Evolutionary conservation across 2,797 vertebrate genomes (phyloP).

Genomic region (Sebastes hubbsi): DNA sequence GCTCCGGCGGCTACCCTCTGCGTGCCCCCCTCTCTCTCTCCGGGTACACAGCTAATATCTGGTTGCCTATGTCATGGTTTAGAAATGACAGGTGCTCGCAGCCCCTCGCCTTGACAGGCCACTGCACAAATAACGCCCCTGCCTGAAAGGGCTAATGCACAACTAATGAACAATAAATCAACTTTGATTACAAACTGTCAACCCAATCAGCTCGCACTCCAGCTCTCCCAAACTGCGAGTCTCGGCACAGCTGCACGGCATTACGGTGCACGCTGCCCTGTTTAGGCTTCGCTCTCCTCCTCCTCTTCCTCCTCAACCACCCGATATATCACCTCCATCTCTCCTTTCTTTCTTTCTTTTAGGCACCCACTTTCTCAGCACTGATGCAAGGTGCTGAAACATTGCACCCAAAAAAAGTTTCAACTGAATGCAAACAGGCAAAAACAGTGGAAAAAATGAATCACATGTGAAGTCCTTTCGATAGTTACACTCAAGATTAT

Average conservation of each 20-base stretch:
- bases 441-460: neutral
- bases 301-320: constrained; percentile 32
- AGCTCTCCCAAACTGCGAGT: constrained; percentile 83
- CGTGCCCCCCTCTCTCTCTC: constrained; percentile 33
- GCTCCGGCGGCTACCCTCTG: constrained; percentile 55
- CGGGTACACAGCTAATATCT: constrained; percentile 84
- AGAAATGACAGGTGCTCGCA: constrained; percentile 96
- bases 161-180: constrained; percentile 99
- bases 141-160: constrained; percentile 97
- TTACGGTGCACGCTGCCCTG: constrained; percentile 70
- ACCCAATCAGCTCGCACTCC: constrained; percentile 91
- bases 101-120: constrained; percentile 92
- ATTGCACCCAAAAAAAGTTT: constrained; percentile 13
- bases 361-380: constrained; percentile 19
- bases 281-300: constrained; percentile 77
- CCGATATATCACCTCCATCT: constrained; percentile 22
- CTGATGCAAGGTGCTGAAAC: constrained; percentile 51
- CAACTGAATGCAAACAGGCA: neutral
- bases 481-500: neutral
- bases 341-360: neutral
- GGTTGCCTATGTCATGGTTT: constrained; percentile 88
- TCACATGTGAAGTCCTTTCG: neutral
- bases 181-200: constrained; percentile 99
- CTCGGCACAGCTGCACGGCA: constrained; percentile 82
- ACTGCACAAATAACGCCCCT: constrained; percentile 94